Evolutionary conservation across 1,140 invertebrate species (phyloP), one percentile per base, ranked within the genome.

Genomic region (Drosophila tropicalis): DNA sequence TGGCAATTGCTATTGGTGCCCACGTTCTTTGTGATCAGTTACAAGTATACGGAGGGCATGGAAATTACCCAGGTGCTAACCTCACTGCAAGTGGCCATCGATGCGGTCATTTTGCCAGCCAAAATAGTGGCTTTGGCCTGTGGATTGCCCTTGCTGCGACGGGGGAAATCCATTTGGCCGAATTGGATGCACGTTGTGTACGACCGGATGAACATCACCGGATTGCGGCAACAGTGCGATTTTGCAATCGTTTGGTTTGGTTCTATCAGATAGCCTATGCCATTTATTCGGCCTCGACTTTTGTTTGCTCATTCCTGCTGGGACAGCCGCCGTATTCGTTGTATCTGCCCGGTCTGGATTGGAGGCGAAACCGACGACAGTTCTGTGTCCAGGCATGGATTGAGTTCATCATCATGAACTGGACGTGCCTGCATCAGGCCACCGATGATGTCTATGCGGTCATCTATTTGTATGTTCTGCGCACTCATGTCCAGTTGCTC

Each of bases 361-460:
- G 76, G 66, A 44, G 34, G 7, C 41, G 51, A 2, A 82, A 76
- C 0, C 66, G 54, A 36, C 0, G 55, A 25, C 67, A 80, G 34
- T 79, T 82, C 56, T 57, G 55, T 15, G 29, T 70, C 54, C 76
- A 71, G 36, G 65, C 70, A 5, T 72, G 74, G 39, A 58, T 84
- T 22, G 81, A 84, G 61, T 79, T 70, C 44, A 17, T 70, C n/a
- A 69, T 83, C 36, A 70, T 84, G 63, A 69, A 76, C 65, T 66
- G 74, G 36, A 72, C 81, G 22, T 82, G 81, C n/a, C 75, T 82
- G 22, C 81, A 84, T 1, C 76, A 84, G 55, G 72, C 81, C 22
- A 75, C 68, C 19, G 79, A 79, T 12, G 81, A 84, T 58, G 70
- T 71, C 22, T 84, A 84, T n/a, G 66, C 81, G 0, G 79, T 84